Base-by-base conservation (phyloP, 2,113 vertebrate genomes). In the Gadus macrocephalus region DNA sequence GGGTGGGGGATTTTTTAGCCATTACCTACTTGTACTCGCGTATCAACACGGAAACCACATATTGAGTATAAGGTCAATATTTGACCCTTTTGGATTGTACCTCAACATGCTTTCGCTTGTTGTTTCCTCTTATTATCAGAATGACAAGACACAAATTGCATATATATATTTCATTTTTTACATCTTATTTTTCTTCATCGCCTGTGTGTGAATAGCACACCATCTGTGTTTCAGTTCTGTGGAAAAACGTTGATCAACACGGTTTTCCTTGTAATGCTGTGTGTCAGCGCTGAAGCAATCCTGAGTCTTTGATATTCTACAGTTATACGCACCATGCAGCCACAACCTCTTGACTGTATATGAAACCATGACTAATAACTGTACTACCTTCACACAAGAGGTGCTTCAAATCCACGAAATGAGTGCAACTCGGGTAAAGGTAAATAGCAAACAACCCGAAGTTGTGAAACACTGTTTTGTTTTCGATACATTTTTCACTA, bases 301-400 rank as follows among this genome's bases (percentile, higher is more conserved):
- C 8, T 9, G 85, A 81, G 79, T 73, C 83, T 85, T 87, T 91
- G 86, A 90, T 87, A 91, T 88, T 56, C 73, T 84, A 75, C 69
- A 78, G 71, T 74, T 66, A 72, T 73, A 70, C 68, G 78, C 72
- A 67, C 75, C 78, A 71, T 71, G 61, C 91, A 90, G 88, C 89
- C 90, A 85, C 90, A 91, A 87, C 89, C 80, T 76, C 86, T 81
- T 66, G 72, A 81, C 63, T 88, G 81, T 86, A 78, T 86, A 77
- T 81, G 89, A 92, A 91, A 91, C 88, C 83, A 81, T 91, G 89
- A 93, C 85, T 89, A 90, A 91, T 91, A 84, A 84, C 87, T 84
- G 84, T 90, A 90, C 83, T 80, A 71, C 64, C 2, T 25, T 78
- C 85, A 86, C 82, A 82, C 59, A 77, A 76, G 80, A 76, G 63